phyloP scores from a whole-genome alignment of 2,797 vertebrate genomes.

The Antennarius maculatus region DNA sequence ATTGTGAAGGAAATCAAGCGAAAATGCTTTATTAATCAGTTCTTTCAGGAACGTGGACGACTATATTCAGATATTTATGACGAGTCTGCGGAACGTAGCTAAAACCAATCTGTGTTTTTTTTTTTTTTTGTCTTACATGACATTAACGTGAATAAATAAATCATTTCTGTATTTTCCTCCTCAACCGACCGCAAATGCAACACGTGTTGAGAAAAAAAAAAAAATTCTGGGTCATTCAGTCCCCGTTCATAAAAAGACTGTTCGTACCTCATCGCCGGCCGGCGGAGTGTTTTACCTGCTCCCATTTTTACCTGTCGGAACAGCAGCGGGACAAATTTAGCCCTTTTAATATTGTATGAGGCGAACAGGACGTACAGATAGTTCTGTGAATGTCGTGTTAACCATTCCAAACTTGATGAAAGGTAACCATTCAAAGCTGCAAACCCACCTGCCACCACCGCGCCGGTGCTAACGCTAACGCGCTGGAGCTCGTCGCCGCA shows the following conservation, averaged over 20 bases:
- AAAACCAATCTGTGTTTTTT: not conserved
- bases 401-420: not conserved
- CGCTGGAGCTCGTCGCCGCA: slow-evolving; percentile 2
- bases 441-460: not conserved
- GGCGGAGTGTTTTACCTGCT: slow-evolving; percentile 3
- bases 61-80: not conserved
- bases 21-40: slow-evolving; percentile 4
- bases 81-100: not conserved
- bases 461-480: not conserved
- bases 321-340: not conserved
- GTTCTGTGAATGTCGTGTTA: slow-evolving; percentile 1
- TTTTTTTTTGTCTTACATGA: not conserved
- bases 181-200: too few relatives aligned
- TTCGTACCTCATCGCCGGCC: not conserved
- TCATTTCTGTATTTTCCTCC: not conserved
- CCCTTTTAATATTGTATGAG: slow-evolving; percentile 31
- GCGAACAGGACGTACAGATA: not conserved
- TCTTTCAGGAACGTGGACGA: not conserved
- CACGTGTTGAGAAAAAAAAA: not conserved
- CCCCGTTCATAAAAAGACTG: not conserved
- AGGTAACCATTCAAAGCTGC: not conserved
- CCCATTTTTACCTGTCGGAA: not conserved
- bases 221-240: not conserved
- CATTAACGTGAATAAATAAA: not conserved
- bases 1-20: slow-evolving; percentile 2